These are phyloP conservation scores for Otolemur garnettii DNA, from an alignment of 2,113 vertebrate species.

Conservation along the genomic window DNA sequence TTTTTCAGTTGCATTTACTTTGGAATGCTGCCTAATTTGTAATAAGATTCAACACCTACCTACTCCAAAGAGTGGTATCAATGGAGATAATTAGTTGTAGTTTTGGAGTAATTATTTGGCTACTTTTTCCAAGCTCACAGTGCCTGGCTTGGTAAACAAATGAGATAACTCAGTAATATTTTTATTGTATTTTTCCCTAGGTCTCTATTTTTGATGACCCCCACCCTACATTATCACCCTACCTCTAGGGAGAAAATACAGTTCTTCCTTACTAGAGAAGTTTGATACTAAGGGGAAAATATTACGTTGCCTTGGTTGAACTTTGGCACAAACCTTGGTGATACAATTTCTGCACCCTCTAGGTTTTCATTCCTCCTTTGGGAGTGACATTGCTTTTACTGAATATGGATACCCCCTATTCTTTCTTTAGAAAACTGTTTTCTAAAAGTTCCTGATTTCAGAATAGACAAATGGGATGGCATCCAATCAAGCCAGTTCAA, in stretches of 20 bases:
- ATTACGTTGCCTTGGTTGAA: background rate
- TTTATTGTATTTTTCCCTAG: background rate
- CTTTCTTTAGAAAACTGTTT: background rate
- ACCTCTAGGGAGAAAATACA: background rate
- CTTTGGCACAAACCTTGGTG: background rate
- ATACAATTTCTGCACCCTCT: background rate
- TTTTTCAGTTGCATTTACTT: constrained; percentile 60
- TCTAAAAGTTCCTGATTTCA: background rate
- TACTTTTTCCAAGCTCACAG: constrained; percentile 14
- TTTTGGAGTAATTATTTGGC: constrained; percentile 64
- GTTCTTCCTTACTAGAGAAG: background rate
- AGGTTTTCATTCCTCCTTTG: background rate
- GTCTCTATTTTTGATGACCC: background rate
- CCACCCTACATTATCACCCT: background rate
- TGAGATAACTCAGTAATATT: background rate
- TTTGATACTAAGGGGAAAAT: background rate
- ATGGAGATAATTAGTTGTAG: constrained; percentile 34
- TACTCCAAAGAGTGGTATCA: constrained; percentile 37
- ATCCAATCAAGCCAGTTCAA: background rate
- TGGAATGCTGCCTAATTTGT: constrained; percentile 8
- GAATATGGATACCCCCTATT: background rate
- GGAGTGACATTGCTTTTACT: background rate
- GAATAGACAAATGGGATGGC: background rate
- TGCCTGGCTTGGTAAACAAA: background rate
- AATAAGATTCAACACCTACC: constrained; percentile 3